Conservation (phyloP, 1,140 invertebrate species). For the Lerema accius region DNA sequence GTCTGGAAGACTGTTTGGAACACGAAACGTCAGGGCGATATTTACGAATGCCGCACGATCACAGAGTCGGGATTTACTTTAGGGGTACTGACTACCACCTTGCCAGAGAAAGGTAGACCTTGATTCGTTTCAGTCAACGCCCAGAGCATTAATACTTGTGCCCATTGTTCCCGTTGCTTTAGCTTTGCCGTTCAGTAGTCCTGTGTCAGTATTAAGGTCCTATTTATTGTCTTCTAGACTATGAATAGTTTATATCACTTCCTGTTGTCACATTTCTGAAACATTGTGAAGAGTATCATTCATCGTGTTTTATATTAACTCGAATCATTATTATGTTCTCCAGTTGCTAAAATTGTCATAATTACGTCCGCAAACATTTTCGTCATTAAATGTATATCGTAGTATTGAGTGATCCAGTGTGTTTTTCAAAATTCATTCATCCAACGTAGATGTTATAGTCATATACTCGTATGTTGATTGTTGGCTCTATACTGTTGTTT, state of each 20-base stretch:
- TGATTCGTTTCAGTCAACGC: constrained; percentile 4
- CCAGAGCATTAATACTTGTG: constrained; percentile 5
- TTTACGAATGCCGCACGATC: constrained; percentile 67
- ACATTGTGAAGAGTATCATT: not conserved
- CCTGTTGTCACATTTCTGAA: not conserved
- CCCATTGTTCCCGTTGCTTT: constrained; percentile 3
- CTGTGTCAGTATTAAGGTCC: not conserved
- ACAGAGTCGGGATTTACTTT: constrained; percentile 60
- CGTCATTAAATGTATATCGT: too few species aligned
- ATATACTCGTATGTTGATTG: not conserved
- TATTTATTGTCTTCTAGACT: not conserved
- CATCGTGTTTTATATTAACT: not conserved
- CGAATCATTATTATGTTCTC: constrained; percentile 6
- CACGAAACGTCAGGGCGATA: constrained; percentile 48
- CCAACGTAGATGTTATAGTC: not conserved
- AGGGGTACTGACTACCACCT: constrained; percentile 63
- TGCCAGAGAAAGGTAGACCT: constrained; percentile 67
- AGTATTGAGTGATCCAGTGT: not conserved
- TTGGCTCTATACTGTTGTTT: too few species aligned
- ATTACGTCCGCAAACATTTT: too few species aligned
- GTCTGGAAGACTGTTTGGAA: constrained; percentile 62
- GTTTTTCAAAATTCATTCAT: not conserved
- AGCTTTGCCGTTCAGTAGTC: constrained; percentile 12
- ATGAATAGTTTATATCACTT: not conserved
- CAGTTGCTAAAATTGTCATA: not conserved